Conservation (phyloP, 1,140 invertebrate genomes). For the Aphelenchoides fujianensis region DNA sequence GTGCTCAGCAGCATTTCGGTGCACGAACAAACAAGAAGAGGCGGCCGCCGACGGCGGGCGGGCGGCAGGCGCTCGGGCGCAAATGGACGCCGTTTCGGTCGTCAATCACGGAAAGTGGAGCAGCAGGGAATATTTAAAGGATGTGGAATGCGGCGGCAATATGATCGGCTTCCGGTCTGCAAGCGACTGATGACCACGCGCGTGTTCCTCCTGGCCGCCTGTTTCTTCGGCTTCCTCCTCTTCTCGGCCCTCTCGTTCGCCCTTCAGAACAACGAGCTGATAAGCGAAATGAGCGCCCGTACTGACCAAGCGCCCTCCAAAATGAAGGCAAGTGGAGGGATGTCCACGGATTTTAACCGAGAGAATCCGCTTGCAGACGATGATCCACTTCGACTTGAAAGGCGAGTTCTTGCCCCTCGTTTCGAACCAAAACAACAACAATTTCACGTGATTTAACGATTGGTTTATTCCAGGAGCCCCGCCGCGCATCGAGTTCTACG, state of each 20-base stretch:
- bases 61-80: background rate
- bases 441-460: no score
- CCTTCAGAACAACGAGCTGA: background rate
- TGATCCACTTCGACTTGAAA: conserved; percentile 84
- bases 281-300: background rate
- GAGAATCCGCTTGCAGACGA: conserved; percentile 43
- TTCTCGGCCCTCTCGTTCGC: background rate
- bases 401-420: no score
- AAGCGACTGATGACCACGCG: background rate
- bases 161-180: background rate
- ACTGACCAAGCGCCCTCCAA: background rate
- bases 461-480: no score
- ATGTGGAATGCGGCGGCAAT: background rate
- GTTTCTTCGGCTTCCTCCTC: background rate
- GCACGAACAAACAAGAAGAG: no score
- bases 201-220: background rate
- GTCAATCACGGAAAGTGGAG: background rate
- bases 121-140: background rate
- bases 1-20: no score
- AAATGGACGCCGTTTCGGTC: background rate
- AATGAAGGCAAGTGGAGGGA: background rate
- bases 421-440: no score
- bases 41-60: no score
- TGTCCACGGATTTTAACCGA: background rate
- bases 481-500: conserved; percentile 71